Conservation (phyloP, 2,113 vertebrate genomes). For the Indicator indicator region DNA sequence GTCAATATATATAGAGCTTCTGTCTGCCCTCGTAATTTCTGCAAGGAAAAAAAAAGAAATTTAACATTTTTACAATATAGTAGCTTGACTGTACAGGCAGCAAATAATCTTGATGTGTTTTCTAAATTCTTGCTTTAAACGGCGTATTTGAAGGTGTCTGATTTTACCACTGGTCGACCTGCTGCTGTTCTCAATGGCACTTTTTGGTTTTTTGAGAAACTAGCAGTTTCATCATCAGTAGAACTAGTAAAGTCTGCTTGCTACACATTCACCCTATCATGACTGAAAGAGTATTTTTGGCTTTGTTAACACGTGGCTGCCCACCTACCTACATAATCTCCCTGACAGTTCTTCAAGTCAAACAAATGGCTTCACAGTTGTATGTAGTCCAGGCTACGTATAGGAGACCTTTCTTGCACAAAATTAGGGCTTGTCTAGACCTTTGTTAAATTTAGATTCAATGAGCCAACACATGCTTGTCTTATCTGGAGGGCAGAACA, state of each 20-base stretch:
- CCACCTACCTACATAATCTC: not conserved
- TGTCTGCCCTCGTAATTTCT: conserved; percentile 98
- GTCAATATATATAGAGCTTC: conserved; percentile 98
- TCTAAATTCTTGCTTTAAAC: not conserved
- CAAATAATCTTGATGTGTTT: not conserved
- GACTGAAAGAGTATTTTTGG: not conserved
- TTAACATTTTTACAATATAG: not conserved
- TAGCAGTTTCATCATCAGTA: not conserved
- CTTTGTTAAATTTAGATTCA: not conserved
- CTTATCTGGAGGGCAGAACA: not conserved
- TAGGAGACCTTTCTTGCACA: not conserved
- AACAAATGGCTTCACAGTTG: not conserved
- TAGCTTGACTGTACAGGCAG: not conserved
- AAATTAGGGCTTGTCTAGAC: not conserved
- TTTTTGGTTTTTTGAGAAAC: not conserved
- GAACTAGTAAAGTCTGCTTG: not conserved
- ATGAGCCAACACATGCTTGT: not conserved
- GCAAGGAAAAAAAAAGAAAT: conserved; percentile 52
- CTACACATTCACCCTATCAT: not conserved
- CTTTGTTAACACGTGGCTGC: not conserved
- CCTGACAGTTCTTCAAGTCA: not conserved
- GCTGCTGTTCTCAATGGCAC: not conserved
- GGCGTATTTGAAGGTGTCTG: not conserved
- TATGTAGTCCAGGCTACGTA: not conserved
- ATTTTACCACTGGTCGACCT: not conserved